These are phyloP conservation scores for Mustela nigripes DNA, from an alignment of 2,113 vertebrate genomes.

Conservation along the genomic window DNA sequence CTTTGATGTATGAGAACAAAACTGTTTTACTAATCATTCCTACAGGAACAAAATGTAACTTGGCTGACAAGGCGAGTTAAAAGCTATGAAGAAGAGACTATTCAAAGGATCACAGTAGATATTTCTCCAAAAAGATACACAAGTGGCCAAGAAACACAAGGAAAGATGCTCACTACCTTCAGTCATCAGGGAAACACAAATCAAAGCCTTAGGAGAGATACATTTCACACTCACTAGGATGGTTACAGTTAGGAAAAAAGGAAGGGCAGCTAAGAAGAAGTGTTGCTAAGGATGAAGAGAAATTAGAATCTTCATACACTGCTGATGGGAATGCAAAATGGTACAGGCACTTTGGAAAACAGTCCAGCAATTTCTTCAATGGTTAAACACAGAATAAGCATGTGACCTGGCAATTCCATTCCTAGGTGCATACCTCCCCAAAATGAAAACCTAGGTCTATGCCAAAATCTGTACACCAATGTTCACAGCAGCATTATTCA, in stretches of 20 bases:
- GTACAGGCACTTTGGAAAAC: not conserved
- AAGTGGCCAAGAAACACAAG: not conserved
- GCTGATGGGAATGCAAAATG: not conserved
- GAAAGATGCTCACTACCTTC: not conserved
- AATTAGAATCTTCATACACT: not conserved
- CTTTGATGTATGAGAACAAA: not conserved
- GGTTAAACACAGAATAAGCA: not conserved
- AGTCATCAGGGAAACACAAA: conserved; percentile 21
- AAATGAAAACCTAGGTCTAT: not conserved
- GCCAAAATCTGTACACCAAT: not conserved
- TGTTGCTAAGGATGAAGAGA: not conserved
- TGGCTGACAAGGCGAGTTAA: not conserved
- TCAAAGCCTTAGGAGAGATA: not conserved
- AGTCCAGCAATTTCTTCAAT: not conserved
- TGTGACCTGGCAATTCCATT: not conserved
- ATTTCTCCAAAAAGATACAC: not conserved
- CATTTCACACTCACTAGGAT: not conserved
- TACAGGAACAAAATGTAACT: not conserved
- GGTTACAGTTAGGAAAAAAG: not conserved
- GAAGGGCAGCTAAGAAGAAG: not conserved
- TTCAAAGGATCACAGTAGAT: not conserved
- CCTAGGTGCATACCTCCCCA: not conserved
- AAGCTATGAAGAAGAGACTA: not conserved
- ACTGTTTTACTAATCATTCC: not conserved
- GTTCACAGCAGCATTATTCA: not conserved